Conservation (phyloP, 2,797 vertebrate species). For the Coregonus sp. region DNA sequence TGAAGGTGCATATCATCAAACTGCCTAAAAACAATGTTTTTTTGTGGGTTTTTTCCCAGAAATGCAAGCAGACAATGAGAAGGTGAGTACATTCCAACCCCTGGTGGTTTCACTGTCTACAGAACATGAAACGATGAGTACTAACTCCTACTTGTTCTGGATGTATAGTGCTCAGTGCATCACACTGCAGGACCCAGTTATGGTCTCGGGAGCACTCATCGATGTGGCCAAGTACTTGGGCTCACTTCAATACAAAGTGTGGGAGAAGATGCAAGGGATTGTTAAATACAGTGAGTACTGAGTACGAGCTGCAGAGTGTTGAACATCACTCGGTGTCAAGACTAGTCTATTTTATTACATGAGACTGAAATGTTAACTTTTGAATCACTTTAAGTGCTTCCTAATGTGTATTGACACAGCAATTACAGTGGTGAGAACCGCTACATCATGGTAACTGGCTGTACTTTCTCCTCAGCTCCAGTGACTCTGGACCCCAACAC, state of each 20-base stretch:
- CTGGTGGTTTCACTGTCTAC: conserved; percentile 1
- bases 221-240: conserved; percentile 68
- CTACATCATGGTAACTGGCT: background rate
- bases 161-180: conserved; percentile 48
- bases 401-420: background rate
- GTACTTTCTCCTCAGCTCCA: conserved; percentile 50
- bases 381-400: background rate
- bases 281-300: background rate
- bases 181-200: conserved; percentile 28
- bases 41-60: conserved; percentile 54
- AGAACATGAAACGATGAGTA: background rate
- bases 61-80: conserved; percentile 49
- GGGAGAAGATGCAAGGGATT: conserved; percentile 67
- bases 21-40: no score
- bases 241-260: conserved; percentile 64
- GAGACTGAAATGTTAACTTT: background rate
- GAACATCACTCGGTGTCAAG: background rate
- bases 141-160: conserved; percentile 1
- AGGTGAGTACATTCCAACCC: conserved; percentile 52
- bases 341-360: background rate
- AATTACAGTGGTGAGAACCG: background rate
- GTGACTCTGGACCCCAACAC: conserved; percentile 76
- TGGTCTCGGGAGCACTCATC: conserved; percentile 58
- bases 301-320: background rate
- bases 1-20: no score